These are phyloP conservation scores for Galerucella calmariensis DNA, from an alignment of 2,888 invertebrate species.

Conservation along the genomic window DNA sequence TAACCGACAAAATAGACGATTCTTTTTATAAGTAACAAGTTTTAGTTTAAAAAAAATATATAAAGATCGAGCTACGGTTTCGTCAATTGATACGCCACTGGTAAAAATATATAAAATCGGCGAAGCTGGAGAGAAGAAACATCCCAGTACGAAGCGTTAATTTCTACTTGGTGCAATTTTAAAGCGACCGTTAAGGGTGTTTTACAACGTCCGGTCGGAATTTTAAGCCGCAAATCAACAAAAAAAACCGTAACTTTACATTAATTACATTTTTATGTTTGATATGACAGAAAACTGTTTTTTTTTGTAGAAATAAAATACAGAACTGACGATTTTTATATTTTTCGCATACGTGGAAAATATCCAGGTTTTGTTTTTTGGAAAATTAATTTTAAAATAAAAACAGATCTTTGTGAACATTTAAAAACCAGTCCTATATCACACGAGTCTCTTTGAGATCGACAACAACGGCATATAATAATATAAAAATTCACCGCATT, in stretches of 20 bases:
- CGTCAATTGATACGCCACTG: neutral
- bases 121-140: neutral
- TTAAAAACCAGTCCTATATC: conserved; percentile 65
- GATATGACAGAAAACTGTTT: neutral
- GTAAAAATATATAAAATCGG: neutral
- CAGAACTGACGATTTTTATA: too few species aligned
- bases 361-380: conserved; percentile 21
- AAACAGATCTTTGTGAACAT: conserved; percentile 64
- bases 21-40: neutral
- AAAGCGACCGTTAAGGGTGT: too few species aligned
- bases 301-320: neutral
- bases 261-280: neutral
- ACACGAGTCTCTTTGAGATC: conserved; percentile 65
- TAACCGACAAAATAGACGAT: neutral
- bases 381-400: conserved; percentile 54
- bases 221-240: too few species aligned
- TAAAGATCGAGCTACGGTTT: neutral
- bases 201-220: too few species aligned
- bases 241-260: conserved; percentile 5
- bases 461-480: conserved; percentile 51
- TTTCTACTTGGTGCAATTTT: too few species aligned
- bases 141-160: too few species aligned
- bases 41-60: too few species aligned
- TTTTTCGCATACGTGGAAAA: neutral
- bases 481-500: conserved; percentile 36